These are phyloP conservation scores for Chelonoidis abingdonii DNA, from an alignment of 2,113 vertebrate species.

Conservation along the genomic window DNA sequence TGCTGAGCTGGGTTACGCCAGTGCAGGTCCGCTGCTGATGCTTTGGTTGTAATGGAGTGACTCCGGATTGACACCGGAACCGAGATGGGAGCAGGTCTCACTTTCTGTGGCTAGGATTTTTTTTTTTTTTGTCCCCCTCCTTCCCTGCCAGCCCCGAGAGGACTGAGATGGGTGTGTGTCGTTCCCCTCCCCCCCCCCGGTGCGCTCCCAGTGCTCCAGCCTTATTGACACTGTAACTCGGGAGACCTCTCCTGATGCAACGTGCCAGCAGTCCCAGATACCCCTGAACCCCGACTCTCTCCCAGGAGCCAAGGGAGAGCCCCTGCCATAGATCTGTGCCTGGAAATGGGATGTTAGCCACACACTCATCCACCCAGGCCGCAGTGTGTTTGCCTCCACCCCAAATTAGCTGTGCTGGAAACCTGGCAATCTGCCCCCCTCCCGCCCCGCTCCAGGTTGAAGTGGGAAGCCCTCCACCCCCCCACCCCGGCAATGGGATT, in stretches of 20 bases:
- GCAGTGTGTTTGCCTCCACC: not conserved
- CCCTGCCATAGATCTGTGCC: not conserved
- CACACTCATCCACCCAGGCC: not conserved
- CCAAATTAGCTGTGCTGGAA: not conserved
- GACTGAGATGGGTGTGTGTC: not conserved
- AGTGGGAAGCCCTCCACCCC: not conserved
- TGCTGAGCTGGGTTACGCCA: not conserved
- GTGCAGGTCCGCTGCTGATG: not conserved
- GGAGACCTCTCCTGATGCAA: not conserved
- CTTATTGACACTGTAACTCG: not conserved
- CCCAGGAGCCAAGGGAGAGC: not conserved
- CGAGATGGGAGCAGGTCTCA: not conserved
- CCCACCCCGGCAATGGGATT: not conserved
- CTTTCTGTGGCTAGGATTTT: not conserved
- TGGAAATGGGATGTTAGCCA: not conserved
- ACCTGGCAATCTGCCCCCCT: not conserved
- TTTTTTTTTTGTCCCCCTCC: not conserved
- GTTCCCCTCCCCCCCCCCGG: fast-evolving
- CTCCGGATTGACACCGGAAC: not conserved
- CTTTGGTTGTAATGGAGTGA: not conserved
- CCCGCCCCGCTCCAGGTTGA: fast-evolving
- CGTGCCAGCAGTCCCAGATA: not conserved
- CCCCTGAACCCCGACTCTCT: not conserved
- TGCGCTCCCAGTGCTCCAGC: not conserved
- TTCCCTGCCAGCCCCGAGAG: no score